Evolutionary conservation across 1,140 invertebrate species (phyloP).

Genomic region (Tribolium castaneum): DNA sequence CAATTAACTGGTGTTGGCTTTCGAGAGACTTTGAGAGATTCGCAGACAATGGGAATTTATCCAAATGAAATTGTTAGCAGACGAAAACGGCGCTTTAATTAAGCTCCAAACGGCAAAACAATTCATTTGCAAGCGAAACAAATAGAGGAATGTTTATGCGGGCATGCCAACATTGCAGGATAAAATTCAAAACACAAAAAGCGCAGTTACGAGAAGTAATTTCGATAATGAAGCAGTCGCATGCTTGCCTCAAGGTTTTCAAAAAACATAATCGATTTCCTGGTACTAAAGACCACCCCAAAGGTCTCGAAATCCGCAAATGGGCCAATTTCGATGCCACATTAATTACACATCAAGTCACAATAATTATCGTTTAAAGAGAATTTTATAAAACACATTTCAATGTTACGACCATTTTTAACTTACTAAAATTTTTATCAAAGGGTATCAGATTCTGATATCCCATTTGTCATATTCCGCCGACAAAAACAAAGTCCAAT

Average conservation of each 20-base stretch:
- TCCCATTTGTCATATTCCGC: too few species aligned
- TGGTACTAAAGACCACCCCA: neutral
- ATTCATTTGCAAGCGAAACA: slow-evolving; percentile 2
- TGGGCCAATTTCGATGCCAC: too few species aligned
- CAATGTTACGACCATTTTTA: too few species aligned
- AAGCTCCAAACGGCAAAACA: slow-evolving; percentile 15
- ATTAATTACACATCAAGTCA: too few species aligned
- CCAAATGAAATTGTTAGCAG: neutral
- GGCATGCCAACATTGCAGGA: neutral
- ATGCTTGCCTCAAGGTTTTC: neutral
- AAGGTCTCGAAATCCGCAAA: too few species aligned
- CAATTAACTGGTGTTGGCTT: slow-evolving; percentile 26
- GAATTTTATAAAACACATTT: too few species aligned
- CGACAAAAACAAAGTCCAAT: too few species aligned
- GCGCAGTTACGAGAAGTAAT: too few species aligned
- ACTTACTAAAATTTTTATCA: too few species aligned
- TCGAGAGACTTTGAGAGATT: slow-evolving; percentile 20
- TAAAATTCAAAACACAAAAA: neutral
- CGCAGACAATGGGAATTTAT: slow-evolving; percentile 15
- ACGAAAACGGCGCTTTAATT: slow-evolving; percentile 1
- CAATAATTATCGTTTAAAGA: too few species aligned
- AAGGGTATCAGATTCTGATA: too few species aligned
- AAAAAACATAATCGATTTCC: neutral
- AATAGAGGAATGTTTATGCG: neutral
- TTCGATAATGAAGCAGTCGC: neutral